Conservation (phyloP, 2,113 vertebrate species). For the Paraplagusia blochii region DNA sequence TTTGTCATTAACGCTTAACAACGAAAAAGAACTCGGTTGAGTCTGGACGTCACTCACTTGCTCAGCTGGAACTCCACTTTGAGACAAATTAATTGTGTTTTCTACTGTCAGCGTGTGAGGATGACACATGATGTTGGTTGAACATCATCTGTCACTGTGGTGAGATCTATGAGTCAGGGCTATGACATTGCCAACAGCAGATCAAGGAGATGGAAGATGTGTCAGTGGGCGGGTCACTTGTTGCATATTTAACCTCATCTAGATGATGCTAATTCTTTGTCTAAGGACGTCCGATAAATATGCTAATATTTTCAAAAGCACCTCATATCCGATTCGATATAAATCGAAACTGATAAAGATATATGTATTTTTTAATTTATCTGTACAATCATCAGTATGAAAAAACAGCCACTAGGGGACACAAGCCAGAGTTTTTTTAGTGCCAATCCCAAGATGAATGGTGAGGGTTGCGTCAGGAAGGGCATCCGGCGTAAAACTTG, state of each 20-base stretch:
- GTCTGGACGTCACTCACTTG: slow-evolving; percentile 35
- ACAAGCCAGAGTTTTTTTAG: no score
- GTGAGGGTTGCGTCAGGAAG: no score
- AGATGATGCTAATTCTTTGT: no score
- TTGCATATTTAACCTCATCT: not conserved
- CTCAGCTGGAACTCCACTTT: slow-evolving; percentile 9
- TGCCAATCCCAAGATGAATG: no score
- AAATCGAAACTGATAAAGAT: no score
- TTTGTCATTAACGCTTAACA: slow-evolving; percentile 59
- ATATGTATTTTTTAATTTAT: no score
- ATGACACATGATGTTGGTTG: slow-evolving; percentile 27
- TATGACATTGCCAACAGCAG: slow-evolving; percentile 28
- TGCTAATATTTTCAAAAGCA: no score
- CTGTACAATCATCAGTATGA: no score
- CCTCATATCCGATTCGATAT: no score
- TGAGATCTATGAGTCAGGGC: slow-evolving; percentile 6
- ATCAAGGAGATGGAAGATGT: slow-evolving; percentile 15
- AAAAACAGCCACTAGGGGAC: no score
- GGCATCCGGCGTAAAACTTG: no score
- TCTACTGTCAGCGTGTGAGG: slow-evolving; percentile 37
- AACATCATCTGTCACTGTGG: slow-evolving; percentile 9
- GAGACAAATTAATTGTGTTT: slow-evolving; percentile 37
- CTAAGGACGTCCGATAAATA: no score
- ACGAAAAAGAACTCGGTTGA: not conserved
- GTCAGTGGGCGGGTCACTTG: slow-evolving; percentile 6